Evolutionary conservation across 37 sponge, comb jelly and placozoan genomes (phyloP).

Genomic region (Axinella damicornis): DNA sequence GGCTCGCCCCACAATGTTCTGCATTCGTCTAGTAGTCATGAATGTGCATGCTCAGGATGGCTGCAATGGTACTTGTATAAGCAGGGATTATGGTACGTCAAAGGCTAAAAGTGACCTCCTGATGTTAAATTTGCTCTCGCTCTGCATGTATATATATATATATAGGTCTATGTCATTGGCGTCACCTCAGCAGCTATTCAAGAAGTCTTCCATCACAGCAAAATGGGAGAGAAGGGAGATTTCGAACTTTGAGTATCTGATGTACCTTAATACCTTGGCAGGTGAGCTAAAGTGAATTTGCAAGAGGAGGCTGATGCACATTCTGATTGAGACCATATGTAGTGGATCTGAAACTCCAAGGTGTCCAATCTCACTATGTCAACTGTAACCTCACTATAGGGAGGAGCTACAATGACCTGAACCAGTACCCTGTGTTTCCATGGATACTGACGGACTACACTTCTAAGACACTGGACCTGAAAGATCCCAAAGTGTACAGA

Average conservation of each 20-base stretch:
- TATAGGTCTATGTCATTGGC: conserved; percentile 63
- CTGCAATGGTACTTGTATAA: too few species aligned
- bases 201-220: conserved; percentile 80
- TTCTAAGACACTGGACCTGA: conserved; percentile 69
- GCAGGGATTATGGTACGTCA: too few species aligned
- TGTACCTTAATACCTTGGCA: conserved; percentile 91
- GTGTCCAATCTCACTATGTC: too few species aligned
- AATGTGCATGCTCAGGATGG: too few species aligned
- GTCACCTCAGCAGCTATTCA: conserved; percentile 72
- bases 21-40: too few species aligned
- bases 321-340: too few species aligned
- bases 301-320: too few species aligned
- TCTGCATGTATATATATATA: too few species aligned
- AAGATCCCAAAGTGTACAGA: conserved; percentile 73
- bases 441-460: conserved; percentile 90
- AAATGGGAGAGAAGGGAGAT: conserved; percentile 86
- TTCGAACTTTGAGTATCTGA: conserved; percentile 92
- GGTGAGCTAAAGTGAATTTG: conserved; percentile 31
- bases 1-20: too few species aligned
- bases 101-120: too few species aligned
- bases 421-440: conserved; percentile 95
- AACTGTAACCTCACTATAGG: conserved; percentile 61
- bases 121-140: too few species aligned
- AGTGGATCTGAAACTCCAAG: too few species aligned
- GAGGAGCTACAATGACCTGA: conserved; percentile 87